phyloP scores from a whole-genome alignment of 2,888 invertebrate genomes.

The Eurytoma californica region DNA sequence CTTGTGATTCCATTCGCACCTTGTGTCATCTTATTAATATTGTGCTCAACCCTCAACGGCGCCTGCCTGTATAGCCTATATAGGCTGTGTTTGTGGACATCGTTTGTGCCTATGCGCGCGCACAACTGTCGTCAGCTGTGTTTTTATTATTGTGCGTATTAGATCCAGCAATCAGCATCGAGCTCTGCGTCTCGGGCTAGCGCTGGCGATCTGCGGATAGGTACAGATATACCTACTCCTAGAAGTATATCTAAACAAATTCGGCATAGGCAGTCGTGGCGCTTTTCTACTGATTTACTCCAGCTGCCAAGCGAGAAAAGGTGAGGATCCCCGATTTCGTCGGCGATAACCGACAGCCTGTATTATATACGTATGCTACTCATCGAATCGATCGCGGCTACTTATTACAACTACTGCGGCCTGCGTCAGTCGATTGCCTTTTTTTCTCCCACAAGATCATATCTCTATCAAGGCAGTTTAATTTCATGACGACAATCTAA shows the following conservation, averaged over 20 bases:
- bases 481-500: too few species aligned
- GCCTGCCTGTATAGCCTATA: too few species aligned
- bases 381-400: neutral
- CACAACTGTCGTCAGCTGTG: conserved; percentile 11
- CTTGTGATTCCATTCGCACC: too few species aligned
- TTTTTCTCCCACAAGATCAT: neutral
- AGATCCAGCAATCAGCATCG: neutral
- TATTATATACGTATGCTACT: neutral
- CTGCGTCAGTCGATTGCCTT: neutral
- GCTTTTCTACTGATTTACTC: conserved; percentile 26
- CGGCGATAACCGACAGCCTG: neutral
- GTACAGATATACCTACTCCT: neutral
- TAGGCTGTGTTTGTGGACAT: too few species aligned
- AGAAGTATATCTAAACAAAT: neutral
- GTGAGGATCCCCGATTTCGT: neutral
- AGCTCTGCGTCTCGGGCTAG: neutral
- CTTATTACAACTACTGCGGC: neutral
- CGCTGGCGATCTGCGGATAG: neutral
- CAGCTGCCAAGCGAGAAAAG: conserved; percentile 21
- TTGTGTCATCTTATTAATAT: too few species aligned
- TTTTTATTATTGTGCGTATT: conserved; percentile 29
- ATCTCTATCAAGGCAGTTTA: neutral
- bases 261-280: neutral
- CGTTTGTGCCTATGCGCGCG: neutral
- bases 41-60: too few species aligned